Base-by-base conservation (phyloP, 2,888 invertebrate species). In the Nephrocerus scutellatus region DNA sequence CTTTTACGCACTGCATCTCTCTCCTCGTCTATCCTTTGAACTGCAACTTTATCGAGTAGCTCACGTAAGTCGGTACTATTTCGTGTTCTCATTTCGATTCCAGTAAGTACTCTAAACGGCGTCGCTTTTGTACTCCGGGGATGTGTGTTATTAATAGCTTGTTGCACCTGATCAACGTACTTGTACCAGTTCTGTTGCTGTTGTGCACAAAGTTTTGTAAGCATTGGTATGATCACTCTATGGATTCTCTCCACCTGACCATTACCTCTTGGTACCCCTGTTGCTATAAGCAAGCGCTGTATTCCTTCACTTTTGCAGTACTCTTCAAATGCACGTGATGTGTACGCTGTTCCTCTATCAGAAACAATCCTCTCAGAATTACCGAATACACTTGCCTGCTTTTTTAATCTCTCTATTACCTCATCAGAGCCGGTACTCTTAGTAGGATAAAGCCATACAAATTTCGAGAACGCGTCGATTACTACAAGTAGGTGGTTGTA, bases 321-420 rank as follows among this genome's bases (percentile, higher is more conserved):
- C 5, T 42, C 32, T 28, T 46, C 39, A 38, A 67, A 69, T 4
- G 36, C 28, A 12, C 51, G 47, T 2, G 59, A 54, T 0, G 64
- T 67, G 36, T 62, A 68, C 5, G 53, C 52, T 13, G 57, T 50
- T n/a, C 65, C 64, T 28, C 58, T 41, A 38, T 69, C 66, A 2
- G 56, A 52, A 6, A 67, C 54, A 8, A 67, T 47, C 5, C 55
- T 36, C 5, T 21, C 42, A 3, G 58, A 55, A 13, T 38, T 44
- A 6, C 44, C 38, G 20, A 44, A 44, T 7, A 32, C 7, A 1
- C 20, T 16, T 2, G 41, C 5, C 20, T 41, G 36, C 3, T 21
- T 16, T 9, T 38, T 16, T 4, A 64, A 26, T n/a, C 16, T 22
- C 2, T 49, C 30, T 10, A 65, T 5, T 0, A 53, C 55, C 29